phyloP scores from a whole-genome alignment of 1,140 invertebrate species.

The Solenopsis invicta region DNA sequence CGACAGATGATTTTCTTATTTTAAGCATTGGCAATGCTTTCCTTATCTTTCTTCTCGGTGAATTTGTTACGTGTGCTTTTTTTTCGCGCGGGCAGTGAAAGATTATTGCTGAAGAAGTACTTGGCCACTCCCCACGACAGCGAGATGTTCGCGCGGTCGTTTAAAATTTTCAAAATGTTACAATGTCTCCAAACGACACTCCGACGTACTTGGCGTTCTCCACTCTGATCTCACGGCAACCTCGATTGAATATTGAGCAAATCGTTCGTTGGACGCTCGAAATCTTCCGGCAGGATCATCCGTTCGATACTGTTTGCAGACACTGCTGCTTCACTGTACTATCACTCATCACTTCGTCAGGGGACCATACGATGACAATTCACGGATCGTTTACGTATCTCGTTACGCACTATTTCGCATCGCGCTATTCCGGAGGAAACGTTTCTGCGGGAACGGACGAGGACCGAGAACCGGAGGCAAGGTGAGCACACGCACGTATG shows the following conservation, averaged over 20 bases:
- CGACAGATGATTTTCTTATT: background rate
- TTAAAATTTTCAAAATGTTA: background rate
- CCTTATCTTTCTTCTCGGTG: background rate
- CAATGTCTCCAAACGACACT: background rate
- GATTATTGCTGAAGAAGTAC: slow-evolving; percentile 22
- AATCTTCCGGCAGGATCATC: background rate
- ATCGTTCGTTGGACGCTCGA: background rate
- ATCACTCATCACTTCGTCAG: background rate
- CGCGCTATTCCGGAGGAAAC: background rate
- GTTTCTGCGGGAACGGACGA: background rate
- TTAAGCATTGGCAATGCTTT: background rate
- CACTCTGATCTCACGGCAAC: background rate
- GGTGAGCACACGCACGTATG: background rate
- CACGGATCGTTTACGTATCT: background rate
- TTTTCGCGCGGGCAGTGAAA: slow-evolving; percentile 31
- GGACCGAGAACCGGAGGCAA: background rate
- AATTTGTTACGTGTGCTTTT: background rate
- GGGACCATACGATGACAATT: background rate
- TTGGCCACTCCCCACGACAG: background rate
- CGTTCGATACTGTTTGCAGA: background rate
- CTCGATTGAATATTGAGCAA: background rate
- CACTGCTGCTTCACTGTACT: background rate
- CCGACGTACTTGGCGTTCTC: slow-evolving; percentile 6
- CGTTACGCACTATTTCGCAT: slow-evolving; percentile 8
- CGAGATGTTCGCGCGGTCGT: background rate